These are phyloP conservation scores for Chloropsis hardwickii DNA, from an alignment of 2,113 vertebrate genomes.

Conservation along the genomic window DNA sequence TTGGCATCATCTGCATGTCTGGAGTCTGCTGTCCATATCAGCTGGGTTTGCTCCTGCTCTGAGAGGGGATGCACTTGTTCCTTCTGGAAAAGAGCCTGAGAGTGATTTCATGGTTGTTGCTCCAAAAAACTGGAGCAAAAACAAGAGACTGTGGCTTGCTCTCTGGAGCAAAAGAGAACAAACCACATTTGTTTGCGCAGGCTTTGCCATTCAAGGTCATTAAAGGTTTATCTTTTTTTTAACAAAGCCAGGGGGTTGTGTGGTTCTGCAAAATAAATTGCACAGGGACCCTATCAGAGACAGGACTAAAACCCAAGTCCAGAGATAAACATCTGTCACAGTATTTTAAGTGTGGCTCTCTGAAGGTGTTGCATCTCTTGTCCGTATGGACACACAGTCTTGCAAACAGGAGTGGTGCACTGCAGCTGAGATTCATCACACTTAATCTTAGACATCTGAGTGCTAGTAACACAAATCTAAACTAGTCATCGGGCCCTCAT, in stretches of 20 bases:
- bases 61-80: neutral
- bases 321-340: neutral
- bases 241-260: neutral
- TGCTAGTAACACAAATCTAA: neutral
- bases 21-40: neutral
- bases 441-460: neutral
- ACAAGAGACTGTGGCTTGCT: neutral
- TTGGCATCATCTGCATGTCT: neutral
- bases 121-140: neutral
- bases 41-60: neutral
- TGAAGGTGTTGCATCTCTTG: neutral
- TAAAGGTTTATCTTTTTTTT: neutral
- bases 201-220: neutral
- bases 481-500: neutral
- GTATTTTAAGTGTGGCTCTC: neutral
- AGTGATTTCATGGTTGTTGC: neutral
- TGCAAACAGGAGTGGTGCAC: neutral
- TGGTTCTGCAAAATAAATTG: neutral
- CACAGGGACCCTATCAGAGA: neutral
- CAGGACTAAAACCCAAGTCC: neutral
- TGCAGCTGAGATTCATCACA: neutral
- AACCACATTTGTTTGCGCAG: neutral
- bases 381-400: neutral
- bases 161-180: neutral
- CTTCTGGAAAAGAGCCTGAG: neutral